Conservation (phyloP, 2,888 invertebrate genomes). For the Dendrolimus houi region DNA sequence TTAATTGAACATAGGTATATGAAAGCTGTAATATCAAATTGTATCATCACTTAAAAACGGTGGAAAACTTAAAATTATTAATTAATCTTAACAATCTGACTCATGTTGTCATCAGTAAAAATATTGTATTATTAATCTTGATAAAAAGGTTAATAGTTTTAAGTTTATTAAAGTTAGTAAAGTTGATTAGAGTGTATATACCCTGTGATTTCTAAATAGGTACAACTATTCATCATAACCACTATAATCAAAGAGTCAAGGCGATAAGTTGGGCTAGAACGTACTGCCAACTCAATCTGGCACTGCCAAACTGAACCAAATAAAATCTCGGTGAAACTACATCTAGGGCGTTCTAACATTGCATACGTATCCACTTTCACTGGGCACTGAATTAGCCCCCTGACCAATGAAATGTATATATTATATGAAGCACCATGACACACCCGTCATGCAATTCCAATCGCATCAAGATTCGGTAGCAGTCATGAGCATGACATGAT, state of each 20-base stretch:
- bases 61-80: too few species aligned
- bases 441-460: background rate
- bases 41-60: too few species aligned
- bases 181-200: too few species aligned
- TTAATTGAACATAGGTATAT: too few species aligned
- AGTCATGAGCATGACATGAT: background rate
- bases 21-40: too few species aligned
- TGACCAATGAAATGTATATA: constrained; percentile 12
- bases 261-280: constrained; percentile 31
- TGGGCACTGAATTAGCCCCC: constrained; percentile 30
- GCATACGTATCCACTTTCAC: constrained; percentile 53
- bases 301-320: constrained; percentile 43
- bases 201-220: constrained; percentile 27
- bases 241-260: constrained; percentile 41
- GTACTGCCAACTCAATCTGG: constrained; percentile 52
- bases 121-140: too few species aligned
- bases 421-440: background rate
- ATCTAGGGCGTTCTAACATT: constrained; percentile 38
- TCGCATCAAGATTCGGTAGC: background rate
- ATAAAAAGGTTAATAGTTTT: too few species aligned
- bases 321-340: constrained; percentile 55
- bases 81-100: too few species aligned
- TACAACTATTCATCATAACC: constrained; percentile 26
- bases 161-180: too few species aligned
- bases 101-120: too few species aligned